These are phyloP conservation scores for Temnothorax unifasciatus DNA, from an alignment of 2,888 invertebrate species.

Conservation along the genomic window DNA sequence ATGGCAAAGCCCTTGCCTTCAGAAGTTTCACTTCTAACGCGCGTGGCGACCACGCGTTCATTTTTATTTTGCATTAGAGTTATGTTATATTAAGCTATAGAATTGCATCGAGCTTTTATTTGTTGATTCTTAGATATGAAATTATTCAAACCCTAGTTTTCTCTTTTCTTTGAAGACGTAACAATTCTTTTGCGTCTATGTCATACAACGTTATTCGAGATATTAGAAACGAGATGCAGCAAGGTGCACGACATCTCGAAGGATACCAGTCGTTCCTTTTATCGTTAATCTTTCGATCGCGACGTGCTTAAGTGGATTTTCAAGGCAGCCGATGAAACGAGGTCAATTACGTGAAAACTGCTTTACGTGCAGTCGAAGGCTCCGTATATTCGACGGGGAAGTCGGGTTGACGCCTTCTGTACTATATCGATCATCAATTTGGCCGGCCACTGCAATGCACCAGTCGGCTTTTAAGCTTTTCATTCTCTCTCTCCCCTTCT, in stretches of 20 bases:
- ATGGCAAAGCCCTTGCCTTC: no score
- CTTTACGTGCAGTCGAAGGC: slow-evolving; percentile 51
- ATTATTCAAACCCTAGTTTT: background rate
- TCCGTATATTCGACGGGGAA: slow-evolving; percentile 75
- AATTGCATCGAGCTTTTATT: background rate
- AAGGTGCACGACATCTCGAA: slow-evolving; percentile 11
- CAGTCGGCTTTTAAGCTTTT: slow-evolving; percentile 74
- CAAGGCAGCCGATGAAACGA: slow-evolving; percentile 62
- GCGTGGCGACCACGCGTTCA: no score
- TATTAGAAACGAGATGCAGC: slow-evolving; percentile 46
- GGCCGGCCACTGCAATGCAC: slow-evolving; percentile 83
- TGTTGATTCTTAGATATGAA: background rate
- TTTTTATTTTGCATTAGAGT: background rate
- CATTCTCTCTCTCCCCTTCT: background rate
- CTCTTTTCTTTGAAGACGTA: background rate
- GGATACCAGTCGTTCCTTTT: slow-evolving; percentile 64
- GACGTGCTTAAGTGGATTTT: slow-evolving; percentile 76
- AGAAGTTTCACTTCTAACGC: no score
- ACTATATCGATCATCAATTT: slow-evolving; percentile 82
- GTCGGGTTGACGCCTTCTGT: slow-evolving; percentile 80
- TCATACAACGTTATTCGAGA: slow-evolving; percentile 31
- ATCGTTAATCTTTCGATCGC: slow-evolving; percentile 74
- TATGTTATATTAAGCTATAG: no score
- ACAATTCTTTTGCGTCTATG: background rate
- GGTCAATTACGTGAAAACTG: slow-evolving; percentile 77